Conservation (phyloP, 2,888 invertebrate genomes). For the Marronus borbonicus region DNA sequence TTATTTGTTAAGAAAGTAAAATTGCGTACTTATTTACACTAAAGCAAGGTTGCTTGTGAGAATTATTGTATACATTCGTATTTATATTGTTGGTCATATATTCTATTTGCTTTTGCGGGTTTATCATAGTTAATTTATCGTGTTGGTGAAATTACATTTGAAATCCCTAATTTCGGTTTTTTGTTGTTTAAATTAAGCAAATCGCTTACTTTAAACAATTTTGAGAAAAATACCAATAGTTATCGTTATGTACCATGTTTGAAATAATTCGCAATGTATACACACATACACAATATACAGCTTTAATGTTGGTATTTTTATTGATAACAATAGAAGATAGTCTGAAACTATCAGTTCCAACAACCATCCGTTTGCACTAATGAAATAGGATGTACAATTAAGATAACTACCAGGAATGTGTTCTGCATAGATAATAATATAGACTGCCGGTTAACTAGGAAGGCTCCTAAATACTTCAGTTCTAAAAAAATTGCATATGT, state of each 20-base stretch:
- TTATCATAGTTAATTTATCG: not conserved
- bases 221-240: not conserved
- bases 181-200: not conserved
- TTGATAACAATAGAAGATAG: slow-evolving; percentile 39
- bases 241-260: not conserved
- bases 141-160: not conserved
- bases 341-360: slow-evolving; percentile 26
- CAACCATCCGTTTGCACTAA: slow-evolving; percentile 15
- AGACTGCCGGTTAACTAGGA: slow-evolving; percentile 33
- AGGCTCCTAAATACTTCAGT: slow-evolving; percentile 35
- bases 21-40: slow-evolving; percentile 43
- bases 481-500: slow-evolving; percentile 20
- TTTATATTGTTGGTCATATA: slow-evolving; percentile 20
- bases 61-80: slow-evolving; percentile 14
- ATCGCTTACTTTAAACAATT: not conserved
- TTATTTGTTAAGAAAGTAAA: slow-evolving; percentile 25
- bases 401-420: slow-evolving; percentile 47
- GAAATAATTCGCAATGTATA: not conserved
- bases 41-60: slow-evolving; percentile 4
- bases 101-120: not conserved
- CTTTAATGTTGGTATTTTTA: slow-evolving; percentile 35
- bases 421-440: slow-evolving; percentile 42
- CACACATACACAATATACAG: not conserved
- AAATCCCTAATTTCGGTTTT: not conserved
- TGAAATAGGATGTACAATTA: slow-evolving; percentile 35